A percentile compares a stretch with the other conserved stretches of the same genome.
These are phyloP conservation scores for Belonocnema kinseyi DNA, from an alignment of 1,140 invertebrate genomes.

Conservation along the genomic window DNA sequence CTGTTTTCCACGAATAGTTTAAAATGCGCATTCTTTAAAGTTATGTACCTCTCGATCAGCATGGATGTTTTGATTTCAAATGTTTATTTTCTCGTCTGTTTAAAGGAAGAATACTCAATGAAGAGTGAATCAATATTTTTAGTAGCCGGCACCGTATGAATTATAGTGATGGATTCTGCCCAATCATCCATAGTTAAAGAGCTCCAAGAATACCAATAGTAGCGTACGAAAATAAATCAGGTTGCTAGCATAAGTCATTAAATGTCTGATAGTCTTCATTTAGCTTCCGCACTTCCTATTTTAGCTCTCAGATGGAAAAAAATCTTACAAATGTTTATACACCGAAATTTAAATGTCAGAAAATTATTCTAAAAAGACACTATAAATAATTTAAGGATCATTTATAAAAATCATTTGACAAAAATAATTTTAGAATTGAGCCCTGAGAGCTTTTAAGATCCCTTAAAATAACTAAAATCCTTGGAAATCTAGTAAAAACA, in stretches of 20 bases:
- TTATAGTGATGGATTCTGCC: constrained; percentile 43
- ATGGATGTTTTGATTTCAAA: no score
- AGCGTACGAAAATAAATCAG: constrained; percentile 59
- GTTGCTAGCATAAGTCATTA: constrained; percentile 41
- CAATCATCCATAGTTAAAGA: constrained; percentile 45
- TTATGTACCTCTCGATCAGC: no score
- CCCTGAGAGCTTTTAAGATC: no score
- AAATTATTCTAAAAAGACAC: no score
- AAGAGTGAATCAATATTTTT: constrained; percentile 34
- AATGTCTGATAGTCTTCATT: constrained; percentile 10
- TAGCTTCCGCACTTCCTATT: not conserved
- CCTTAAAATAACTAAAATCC: no score
- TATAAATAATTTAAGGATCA: no score
- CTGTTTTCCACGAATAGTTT: no score
- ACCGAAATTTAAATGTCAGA: no score
- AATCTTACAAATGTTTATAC: not conserved
- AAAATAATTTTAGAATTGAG: no score
- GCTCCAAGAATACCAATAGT: constrained; percentile 50
- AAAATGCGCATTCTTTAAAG: no score
- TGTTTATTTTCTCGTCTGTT: not conserved
- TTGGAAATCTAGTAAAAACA: no score
- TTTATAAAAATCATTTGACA: no score
- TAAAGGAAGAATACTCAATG: not conserved
- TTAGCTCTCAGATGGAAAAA: not conserved
- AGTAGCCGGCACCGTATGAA: constrained; percentile 38